A percentile compares a stretch with the other conserved stretches of the same genome.
These are phyloP conservation scores for Lucilia cuprina DNA, from an alignment of 1,140 invertebrate genomes.

Conservation along the genomic window DNA sequence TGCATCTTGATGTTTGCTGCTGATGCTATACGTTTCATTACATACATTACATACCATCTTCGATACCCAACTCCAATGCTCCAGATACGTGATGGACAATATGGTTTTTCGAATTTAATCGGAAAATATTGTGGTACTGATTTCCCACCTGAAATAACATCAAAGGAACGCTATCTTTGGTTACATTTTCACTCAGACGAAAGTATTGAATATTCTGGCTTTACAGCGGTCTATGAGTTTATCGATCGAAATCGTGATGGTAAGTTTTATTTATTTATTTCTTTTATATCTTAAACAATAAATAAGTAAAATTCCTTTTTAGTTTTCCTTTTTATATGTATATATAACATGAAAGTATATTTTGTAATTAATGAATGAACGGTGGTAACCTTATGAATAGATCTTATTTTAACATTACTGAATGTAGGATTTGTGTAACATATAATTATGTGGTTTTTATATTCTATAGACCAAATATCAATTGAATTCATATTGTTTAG, in stretches of 20 bases:
- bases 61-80: too few relatives aligned
- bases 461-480: too few relatives aligned
- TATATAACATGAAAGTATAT: background rate
- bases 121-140: slow-evolving; percentile 77
- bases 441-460: too few relatives aligned
- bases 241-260: slow-evolving; percentile 66
- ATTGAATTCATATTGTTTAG: background rate
- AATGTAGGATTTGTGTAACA: too few relatives aligned
- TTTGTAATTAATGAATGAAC: background rate
- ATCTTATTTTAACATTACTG: background rate
- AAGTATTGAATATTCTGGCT: slow-evolving; percentile 83
- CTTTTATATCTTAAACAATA: background rate
- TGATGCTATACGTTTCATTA: too few relatives aligned
- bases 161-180: slow-evolving; percentile 81
- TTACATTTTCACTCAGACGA: slow-evolving; percentile 85
- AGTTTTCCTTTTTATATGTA: too few relatives aligned
- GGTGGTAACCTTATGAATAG: background rate
- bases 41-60: too few relatives aligned
- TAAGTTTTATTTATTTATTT: slow-evolving; percentile 49
- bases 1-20: too few relatives aligned
- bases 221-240: slow-evolving; percentile 78
- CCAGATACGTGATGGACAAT: slow-evolving; percentile 76
- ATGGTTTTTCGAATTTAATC: slow-evolving; percentile 78
- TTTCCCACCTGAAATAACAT: slow-evolving; percentile 80
- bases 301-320: background rate